Percentiles rank a stretch among this genome's conserved stretches.
phyloP scores from a whole-genome alignment of 2,113 vertebrate genomes.

The Spheniscus mendiculus region DNA sequence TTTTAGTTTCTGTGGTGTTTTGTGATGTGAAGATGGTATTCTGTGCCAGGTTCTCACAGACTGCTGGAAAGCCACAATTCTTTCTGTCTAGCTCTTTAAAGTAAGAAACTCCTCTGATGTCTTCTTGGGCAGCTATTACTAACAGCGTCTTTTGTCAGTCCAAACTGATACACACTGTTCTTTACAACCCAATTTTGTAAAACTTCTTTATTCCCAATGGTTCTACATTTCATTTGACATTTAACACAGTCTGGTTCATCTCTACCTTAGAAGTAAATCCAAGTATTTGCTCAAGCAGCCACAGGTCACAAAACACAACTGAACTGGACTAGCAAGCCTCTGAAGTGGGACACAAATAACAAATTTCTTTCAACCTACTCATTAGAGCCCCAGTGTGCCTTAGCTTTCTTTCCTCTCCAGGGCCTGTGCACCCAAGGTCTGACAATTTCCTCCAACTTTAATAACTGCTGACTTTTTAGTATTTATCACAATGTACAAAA shows the following conservation, averaged over 20 bases:
- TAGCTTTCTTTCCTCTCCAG: background rate
- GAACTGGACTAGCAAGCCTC: background rate
- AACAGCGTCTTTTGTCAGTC: background rate
- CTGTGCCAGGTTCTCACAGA: slow-evolving; percentile 22
- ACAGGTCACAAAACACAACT: background rate
- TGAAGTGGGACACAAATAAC: background rate
- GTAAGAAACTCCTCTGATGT: background rate
- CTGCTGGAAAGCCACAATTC: background rate
- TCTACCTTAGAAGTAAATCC: background rate
- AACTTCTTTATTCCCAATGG: background rate
- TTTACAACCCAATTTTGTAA: background rate
- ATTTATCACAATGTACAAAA: background rate
- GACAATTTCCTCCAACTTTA: background rate
- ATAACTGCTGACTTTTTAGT: background rate
- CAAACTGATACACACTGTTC: background rate
- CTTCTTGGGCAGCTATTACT: background rate
- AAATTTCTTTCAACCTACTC: background rate
- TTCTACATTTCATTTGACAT: background rate
- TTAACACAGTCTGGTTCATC: background rate
- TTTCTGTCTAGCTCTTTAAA: background rate
- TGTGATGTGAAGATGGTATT: background rate
- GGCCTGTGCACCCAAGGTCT: background rate
- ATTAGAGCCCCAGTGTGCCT: background rate
- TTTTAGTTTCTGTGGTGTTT: slow-evolving; percentile 33
- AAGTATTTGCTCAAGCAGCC: background rate